phyloP scores from a whole-genome alignment of 2,113 vertebrate genomes.

The Phyllostomus discolor region DNA sequence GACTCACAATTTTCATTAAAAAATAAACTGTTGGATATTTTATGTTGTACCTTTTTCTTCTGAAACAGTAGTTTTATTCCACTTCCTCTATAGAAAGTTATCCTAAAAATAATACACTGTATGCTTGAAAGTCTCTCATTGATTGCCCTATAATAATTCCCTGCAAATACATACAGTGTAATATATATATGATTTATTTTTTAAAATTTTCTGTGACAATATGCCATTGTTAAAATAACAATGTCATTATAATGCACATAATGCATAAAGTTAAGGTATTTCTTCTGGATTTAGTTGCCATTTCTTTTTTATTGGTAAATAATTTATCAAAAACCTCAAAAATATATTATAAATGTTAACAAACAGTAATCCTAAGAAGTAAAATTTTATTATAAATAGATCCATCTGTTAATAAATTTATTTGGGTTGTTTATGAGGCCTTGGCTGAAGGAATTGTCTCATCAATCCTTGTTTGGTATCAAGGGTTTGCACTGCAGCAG shows the following conservation, averaged over 20 bases:
- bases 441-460: neutral
- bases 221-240: neutral
- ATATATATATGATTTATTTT: neutral
- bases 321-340: neutral
- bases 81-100: neutral
- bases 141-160: neutral
- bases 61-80: slow-evolving; percentile 20
- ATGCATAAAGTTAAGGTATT: neutral
- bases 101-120: neutral
- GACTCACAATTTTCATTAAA: neutral
- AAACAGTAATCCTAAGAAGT: neutral
- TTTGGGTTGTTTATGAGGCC: neutral
- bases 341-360: neutral
- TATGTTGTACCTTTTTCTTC: neutral
- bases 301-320: neutral
- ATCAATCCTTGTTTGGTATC: neutral
- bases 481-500: neutral
- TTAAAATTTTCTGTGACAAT: neutral
- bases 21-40: neutral
- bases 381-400: neutral
- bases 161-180: neutral
- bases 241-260: neutral
- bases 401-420: neutral
- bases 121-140: neutral
- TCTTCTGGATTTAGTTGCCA: neutral